Conservation (phyloP, 2,797 vertebrate species). For the Hirundo rustica region DNA sequence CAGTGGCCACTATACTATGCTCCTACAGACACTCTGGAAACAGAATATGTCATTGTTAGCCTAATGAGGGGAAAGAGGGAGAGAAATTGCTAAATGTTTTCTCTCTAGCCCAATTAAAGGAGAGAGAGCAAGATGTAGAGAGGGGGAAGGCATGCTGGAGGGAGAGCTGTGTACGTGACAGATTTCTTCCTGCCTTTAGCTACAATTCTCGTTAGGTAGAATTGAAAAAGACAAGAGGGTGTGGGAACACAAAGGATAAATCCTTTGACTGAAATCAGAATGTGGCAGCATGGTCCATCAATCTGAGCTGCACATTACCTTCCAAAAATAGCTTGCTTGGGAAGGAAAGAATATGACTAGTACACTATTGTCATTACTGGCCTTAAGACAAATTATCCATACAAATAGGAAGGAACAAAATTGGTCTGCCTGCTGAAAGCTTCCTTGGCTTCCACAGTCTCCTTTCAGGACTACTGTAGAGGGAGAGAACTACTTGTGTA, state of each 20-base stretch:
- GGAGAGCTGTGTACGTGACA: not conserved
- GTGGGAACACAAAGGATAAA: constrained; percentile 10
- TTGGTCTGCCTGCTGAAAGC: not conserved
- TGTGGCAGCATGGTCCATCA: not conserved
- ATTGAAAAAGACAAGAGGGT: constrained; percentile 9
- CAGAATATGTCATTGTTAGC: constrained; percentile 40
- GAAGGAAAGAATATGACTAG: not conserved
- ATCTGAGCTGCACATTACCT: not conserved
- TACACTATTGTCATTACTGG: not conserved
- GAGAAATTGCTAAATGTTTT: constrained; percentile 51
- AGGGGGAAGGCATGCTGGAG: not conserved
- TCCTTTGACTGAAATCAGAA: constrained; percentile 1
- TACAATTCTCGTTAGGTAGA: not conserved
- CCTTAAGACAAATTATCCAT: not conserved
- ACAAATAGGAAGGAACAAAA: not conserved
- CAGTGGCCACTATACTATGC: not conserved
- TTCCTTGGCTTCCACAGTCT: not conserved
- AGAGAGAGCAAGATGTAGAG: not conserved
- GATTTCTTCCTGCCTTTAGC: constrained; percentile 45
- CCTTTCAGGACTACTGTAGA: not conserved
- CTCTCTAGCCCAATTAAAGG: constrained; percentile 40
- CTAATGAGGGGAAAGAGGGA: constrained; percentile 48
- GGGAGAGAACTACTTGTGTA: not conserved
- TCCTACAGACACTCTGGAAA: constrained; percentile 33
- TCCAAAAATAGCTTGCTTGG: not conserved